Evolutionary conservation across 1,140 invertebrate species (phyloP).

Genomic region (Drosophila pallidifrons): DNA sequence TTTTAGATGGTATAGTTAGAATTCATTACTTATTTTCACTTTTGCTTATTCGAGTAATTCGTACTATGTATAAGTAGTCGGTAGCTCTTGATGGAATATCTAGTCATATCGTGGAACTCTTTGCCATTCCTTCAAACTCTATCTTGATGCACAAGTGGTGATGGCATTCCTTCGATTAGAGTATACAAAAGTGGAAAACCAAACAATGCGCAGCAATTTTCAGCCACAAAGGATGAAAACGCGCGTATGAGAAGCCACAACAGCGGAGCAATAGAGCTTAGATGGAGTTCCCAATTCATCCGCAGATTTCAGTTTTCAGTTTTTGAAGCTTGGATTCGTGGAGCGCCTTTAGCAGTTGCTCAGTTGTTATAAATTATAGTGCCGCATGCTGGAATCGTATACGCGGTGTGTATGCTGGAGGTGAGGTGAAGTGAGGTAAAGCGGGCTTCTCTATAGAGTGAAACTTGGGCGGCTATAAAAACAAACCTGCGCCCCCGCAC

Average conservation of each 20-base stretch:
- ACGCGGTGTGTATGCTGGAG: background rate
- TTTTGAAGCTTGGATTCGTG: conserved; percentile 40
- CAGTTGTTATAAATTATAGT: conserved; percentile 84
- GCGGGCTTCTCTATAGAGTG: conserved; percentile 60
- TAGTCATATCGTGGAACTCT: background rate
- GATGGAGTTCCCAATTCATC: conserved; percentile 14
- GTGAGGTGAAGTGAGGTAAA: conserved; percentile 26
- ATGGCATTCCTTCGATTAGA: conserved; percentile 25
- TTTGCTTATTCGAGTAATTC: background rate
- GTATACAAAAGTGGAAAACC: conserved; percentile 56
- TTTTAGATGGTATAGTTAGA: too few relatives aligned
- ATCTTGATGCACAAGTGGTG: conserved; percentile 11
- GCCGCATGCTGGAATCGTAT: conserved; percentile 62
- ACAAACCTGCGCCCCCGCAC: conserved; percentile 79
- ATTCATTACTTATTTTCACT: too few relatives aligned
- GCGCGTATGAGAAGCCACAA: conserved; percentile 5
- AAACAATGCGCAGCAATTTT: conserved; percentile 72
- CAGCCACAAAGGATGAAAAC: conserved; percentile 67
- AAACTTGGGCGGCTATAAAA: conserved; percentile 78
- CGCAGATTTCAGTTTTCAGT: conserved; percentile 7
- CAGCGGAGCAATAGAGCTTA: background rate
- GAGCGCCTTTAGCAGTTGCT: conserved; percentile 73
- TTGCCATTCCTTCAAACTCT: background rate
- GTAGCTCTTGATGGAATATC: background rate
- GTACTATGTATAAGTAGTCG: background rate